Base-by-base conservation (phyloP, 2,113 vertebrate species). In the Scalopus aquaticus region DNA sequence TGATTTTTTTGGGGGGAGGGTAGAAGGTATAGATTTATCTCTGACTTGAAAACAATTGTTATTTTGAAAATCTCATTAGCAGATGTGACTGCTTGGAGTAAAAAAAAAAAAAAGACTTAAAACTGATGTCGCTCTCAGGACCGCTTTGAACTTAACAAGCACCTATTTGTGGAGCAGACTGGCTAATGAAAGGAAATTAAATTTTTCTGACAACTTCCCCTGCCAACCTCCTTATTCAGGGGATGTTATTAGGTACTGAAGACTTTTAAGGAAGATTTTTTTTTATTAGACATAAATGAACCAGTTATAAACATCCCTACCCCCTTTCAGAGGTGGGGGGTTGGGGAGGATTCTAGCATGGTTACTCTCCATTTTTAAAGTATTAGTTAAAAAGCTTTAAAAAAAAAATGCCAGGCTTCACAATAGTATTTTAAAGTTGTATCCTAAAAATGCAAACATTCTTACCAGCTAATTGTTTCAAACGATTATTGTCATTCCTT, bases 121-220 rank as follows among this genome's bases (percentile, higher is more conserved):
- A 98, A 98, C 98, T 98, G 98, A 98, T 98, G 98, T 98, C 95
- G 98, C 97, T 99, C 98, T 98, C 98, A 98, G 98, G 97, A 96
- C 95, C 60, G 95, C 98, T 98, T 98, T 98, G 98, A 98, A 98
- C 98, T 98, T 98, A 98, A 98, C 98, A 98, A 98, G 98, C 98
- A 98, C 97, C 98, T 98, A 98, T 99, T 98, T 98, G 98, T 98
- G 98, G 98, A 98, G 98, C 98, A 99, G 98, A 98, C 98, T 98
- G 98, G 97, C 98, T 99, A 99, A 99, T 99, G 98, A 99, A 99
- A 98, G 98, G 98, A 99, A 99, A 99, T 99, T 98, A 98, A 98
- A 98, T 98, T 99, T 97, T 98, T 99, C 98, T 98, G 98, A 98
- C 98, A 98, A 98, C 98, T 99, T 98, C 98, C 98, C 98, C 97